These are phyloP conservation scores for Scrobipalpa costella DNA, from an alignment of 2,888 invertebrate genomes.

Conservation along the genomic window DNA sequence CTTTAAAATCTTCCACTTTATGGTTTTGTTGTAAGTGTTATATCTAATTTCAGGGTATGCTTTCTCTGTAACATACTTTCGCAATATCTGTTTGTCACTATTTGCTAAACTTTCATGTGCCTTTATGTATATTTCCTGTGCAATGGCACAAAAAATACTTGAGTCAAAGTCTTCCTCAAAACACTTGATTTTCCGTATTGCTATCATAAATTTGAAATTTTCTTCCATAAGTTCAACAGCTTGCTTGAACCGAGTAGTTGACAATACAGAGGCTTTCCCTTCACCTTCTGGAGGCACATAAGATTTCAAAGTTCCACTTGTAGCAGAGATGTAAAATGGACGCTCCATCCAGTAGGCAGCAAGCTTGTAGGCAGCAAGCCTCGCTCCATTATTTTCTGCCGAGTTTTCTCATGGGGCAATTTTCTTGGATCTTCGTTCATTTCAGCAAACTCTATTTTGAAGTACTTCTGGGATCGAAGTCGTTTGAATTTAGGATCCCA, in stretches of 20 bases:
- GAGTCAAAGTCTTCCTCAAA: constrained; percentile 92
- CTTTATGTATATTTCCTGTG: constrained; percentile 91
- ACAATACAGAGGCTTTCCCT: constrained; percentile 91
- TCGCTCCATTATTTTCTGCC: constrained; percentile 87
- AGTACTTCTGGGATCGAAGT: constrained; percentile 83
- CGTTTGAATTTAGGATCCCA: constrained; percentile 90
- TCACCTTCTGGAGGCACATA: constrained; percentile 98
- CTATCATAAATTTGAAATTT: constrained; percentile 92
- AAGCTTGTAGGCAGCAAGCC: constrained; percentile 89
- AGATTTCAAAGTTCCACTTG: constrained; percentile 89
- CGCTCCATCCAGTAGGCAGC: constrained; percentile 90
- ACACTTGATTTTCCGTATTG: constrained; percentile 89
- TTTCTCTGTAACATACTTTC: constrained; percentile 87
- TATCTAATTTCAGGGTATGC: constrained; percentile 92
- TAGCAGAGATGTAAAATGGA: constrained; percentile 86
- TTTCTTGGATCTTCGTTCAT: constrained; percentile 79
- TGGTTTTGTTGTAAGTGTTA: constrained; percentile 88
- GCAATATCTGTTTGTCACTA: constrained; percentile 73
- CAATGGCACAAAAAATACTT: constrained; percentile 85
- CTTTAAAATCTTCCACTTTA: constrained; percentile 93
- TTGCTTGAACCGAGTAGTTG: constrained; percentile 90
- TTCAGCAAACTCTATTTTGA: constrained; percentile 89
- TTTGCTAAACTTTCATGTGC: constrained; percentile 87
- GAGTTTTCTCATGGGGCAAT: constrained; percentile 79
- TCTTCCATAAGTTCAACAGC: constrained; percentile 88